Percentiles rank a stretch among this genome's conserved stretches.
phyloP scores from a whole-genome alignment of 2,888 invertebrate genomes.

The Apotomis capreana region DNA sequence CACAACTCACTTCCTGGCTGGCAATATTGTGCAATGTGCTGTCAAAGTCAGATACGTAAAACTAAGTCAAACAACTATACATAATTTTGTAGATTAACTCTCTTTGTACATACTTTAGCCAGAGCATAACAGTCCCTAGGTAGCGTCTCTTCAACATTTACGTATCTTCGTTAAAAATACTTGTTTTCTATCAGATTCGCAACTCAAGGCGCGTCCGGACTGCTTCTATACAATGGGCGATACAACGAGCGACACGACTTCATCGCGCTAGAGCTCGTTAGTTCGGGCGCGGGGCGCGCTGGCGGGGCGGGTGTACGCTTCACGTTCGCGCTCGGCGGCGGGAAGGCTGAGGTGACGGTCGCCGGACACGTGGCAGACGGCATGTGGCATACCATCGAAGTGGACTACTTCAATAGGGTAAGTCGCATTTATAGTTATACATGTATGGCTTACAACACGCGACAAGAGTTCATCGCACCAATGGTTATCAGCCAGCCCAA shows the following conservation, averaged over 20 bases:
- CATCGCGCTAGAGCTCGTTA: constrained; percentile 92
- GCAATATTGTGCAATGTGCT: no score
- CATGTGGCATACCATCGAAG: constrained; percentile 93
- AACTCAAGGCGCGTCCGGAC: constrained; percentile 91
- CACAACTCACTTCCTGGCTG: no score
- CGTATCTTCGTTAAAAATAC: background rate
- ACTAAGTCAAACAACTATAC: no score
- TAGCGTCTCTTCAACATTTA: no score
- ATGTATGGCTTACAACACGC: no score
- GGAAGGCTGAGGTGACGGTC: constrained; percentile 86
- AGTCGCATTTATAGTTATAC: constrained; percentile 45
- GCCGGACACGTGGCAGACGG: constrained; percentile 92
- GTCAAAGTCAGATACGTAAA: no score
- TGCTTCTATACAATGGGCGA: constrained; percentile 96
- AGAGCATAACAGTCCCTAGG: no score
- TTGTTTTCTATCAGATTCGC: constrained; percentile 86
- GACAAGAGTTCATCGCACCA: no score
- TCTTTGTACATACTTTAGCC: no score
- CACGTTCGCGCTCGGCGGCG: constrained; percentile 94
- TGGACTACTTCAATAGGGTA: constrained; percentile 93
- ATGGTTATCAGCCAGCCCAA: no score
- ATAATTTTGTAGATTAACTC: no score
- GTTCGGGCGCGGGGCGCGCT: constrained; percentile 75
- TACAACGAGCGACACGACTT: constrained; percentile 98
- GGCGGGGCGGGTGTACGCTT: constrained; percentile 87